Base-by-base conservation (phyloP, 2,888 invertebrate genomes). In the Hydroisotoma schaefferi region DNA sequence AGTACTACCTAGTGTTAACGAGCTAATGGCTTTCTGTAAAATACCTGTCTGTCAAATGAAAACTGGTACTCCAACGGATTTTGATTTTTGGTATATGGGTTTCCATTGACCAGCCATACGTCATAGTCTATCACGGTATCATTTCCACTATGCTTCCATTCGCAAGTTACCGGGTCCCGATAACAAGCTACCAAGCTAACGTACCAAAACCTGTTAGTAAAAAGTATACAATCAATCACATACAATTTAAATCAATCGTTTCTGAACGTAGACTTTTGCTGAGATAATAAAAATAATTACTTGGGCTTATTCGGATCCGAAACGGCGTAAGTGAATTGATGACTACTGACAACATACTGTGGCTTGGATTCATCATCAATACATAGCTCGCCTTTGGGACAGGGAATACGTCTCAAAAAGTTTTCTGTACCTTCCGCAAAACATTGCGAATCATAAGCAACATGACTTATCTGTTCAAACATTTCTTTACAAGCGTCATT, bases 41-140 rank as follows among this genome's bases (percentile, higher is more conserved):
- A 27, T 66, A 78, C 80, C 76, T 81, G 94, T 75, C 89, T 84
- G 76, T 98, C 97, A 79, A 94, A 97, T 1, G 95, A 95, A 77
- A 97, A 97, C 77, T 98, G 94, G 79, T 93, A 94, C 59, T 90
- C 85, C 73, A 97, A 82, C 59, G 90, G 88, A 77, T 92, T 94
- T 74, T 88, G 88, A 63, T 88, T 84, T 61, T 90, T 89, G 73
- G 85, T 83, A 76, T 90, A 90, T 0, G 98, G 98, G 78, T 92
- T 90, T 26, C 97, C 95, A 78, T 98, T 98, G 6, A 97, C 95
- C 49, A 98, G 82, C 88, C 93, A 94, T 70, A 98, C 87, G 77
- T 98, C 92, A 77, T 95, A 98, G 54, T 86, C 80, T 15, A 91
- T 78, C 54, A 78, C 75, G 26, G 79, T 74, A n/a, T 78, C 76